Evolutionary conservation across 92 coral and sea anemone genomes (phyloP), one percentile per base, ranked within the genome.

Genomic region (Zoanthus sociatus): DNA sequence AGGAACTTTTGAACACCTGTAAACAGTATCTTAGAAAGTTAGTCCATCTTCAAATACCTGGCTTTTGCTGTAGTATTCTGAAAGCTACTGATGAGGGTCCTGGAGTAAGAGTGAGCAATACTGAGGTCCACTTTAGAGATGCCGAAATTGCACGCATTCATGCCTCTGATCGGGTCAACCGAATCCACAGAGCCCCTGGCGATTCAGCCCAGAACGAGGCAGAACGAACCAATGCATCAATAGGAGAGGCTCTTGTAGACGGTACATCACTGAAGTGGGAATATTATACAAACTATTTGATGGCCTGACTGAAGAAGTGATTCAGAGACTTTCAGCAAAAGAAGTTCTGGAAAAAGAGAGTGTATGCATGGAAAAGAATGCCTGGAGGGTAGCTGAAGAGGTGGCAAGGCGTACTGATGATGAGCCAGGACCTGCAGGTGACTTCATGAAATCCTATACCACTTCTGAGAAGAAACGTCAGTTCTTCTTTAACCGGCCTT

Each of bases 191-290:
- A 73, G 89, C 89, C 64, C 89, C 77, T 20, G 89, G 89, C 16
- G 75, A 86, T 81, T 86, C 89, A 11, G 73, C 83, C 53, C 89
- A 86, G 55, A 86, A 86, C 71, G 84, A 86, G 74, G 71, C 84
- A 13, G 89, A 86, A 73, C 63, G 77, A 77, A 76, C 94, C 45
- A 91, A 88, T 67, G 89, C 83, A 69, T 82, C 91, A 15, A 63
- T 15, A 9, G 26, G 91, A 6, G 93, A 88, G 88, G 89, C 91
- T 78, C 82, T 88, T 30, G 89, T 87, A 56, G 89, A 88, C 77
- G 91, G 89, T 26, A 82, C 88, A n/a, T 76, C 86, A 60, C 73
- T 86, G 76, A 86, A 78, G 87, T 90, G 90, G 90, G 85, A 91
- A 54, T 76, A 87, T 82, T 91, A n/a, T n/a, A 71, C 70, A 82